Evolutionary conservation across 1,140 invertebrate species (phyloP).

Genomic region (Sinonovacula constricta): DNA sequence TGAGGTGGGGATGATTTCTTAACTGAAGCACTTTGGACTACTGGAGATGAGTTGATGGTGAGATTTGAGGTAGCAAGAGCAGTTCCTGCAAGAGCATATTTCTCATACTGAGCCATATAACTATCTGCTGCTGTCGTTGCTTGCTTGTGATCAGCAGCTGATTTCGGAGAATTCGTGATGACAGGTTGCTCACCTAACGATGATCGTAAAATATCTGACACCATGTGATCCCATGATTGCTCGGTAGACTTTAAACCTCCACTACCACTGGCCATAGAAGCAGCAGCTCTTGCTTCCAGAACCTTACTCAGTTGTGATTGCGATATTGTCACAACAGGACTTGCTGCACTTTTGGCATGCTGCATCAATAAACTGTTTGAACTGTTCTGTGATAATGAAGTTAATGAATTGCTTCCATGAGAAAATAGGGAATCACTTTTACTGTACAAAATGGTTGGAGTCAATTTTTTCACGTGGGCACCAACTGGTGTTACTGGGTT

Average conservation of each 20-base stretch:
- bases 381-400: no score
- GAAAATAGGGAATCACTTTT: no score
- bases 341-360: no score
- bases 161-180: not conserved
- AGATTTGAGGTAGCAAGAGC: not conserved
- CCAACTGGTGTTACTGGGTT: no score
- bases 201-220: slow-evolving; percentile 38
- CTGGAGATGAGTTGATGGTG: not conserved
- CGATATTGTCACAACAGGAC: no score
- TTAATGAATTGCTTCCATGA: no score
- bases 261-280: no score
- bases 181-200: slow-evolving; percentile 17
- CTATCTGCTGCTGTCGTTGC: slow-evolving; percentile 15
- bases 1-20: slow-evolving; percentile 5
- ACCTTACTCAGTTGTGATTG: no score
- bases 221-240: slow-evolving; percentile 42
- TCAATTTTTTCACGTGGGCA: no score
- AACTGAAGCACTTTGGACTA: not conserved
- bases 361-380: no score
- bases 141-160: slow-evolving; percentile 22
- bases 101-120: slow-evolving; percentile 36
- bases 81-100: slow-evolving; percentile 4
- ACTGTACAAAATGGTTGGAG: no score
- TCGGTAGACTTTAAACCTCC: slow-evolving; percentile 4
- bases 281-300: no score